Evolutionary conservation across 2,797 vertebrate genomes (phyloP), one percentile per base, ranked within the genome.

Genomic region (Australoheros facetus): DNA sequence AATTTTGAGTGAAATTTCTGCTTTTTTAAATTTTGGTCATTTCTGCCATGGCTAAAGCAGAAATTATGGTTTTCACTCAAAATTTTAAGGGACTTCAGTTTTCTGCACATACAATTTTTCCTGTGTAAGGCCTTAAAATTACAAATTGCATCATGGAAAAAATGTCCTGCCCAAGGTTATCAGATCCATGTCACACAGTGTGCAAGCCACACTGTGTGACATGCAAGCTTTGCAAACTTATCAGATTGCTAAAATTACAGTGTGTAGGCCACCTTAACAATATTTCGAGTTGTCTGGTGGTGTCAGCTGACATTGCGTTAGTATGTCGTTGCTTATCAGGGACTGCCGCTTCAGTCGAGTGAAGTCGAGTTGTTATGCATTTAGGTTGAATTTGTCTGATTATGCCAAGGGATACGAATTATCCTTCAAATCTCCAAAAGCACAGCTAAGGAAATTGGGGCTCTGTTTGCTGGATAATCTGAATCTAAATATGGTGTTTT

Each of bases 391-490:
- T 23, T 19, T 8, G 21, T 30, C 23, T 0, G 26, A 66, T 69
- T 69, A 30, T 69, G 16, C 42, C 42, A 30, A 30, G 4, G 42
- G 10, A 30, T 69, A 51, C 3, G 3, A 51, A 51, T 19, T 66
- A 1, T 48, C 26, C 39, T 39, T 69, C 0, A 26, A 48, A 30
- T 28, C 17, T 69, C 62, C 42, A 69, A 51, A n/a, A 69, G 17
- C 28, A 69, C 10, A 1, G 62, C 11, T 7, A 12, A 51, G 16
- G 79, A 82, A 56, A 73, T 77, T 57, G 3, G 13, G 34, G 71
- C 64, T 86, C 23, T 62, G 79, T 62, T 80, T 58, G 60, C 81
- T 74, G 78, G 78, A 78, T 84, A 85, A 89, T 77, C 73, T 54
- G 17, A 75, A 76, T 87, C 82, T 84, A 87, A 86, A 74, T 58